phyloP scores from a whole-genome alignment of 2,888 invertebrate genomes.

The Mesopsocus fuscifrons region DNA sequence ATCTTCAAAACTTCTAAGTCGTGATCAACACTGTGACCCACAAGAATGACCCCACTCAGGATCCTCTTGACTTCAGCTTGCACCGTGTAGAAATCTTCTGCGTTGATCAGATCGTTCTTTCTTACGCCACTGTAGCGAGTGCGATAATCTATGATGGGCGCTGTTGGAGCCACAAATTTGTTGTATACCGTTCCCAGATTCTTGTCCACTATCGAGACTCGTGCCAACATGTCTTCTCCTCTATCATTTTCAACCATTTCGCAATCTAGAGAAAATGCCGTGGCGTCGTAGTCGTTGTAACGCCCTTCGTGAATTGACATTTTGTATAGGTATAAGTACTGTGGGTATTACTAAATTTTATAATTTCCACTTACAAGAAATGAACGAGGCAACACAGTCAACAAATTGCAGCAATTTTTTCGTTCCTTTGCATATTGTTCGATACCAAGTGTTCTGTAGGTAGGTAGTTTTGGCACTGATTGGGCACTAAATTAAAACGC shows the following conservation, averaged over 20 bases:
- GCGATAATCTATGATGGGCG: constrained; percentile 57
- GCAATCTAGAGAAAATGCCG: constrained; percentile 70
- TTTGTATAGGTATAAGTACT: too few species aligned
- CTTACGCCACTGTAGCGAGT: constrained; percentile 73
- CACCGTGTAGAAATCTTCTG: constrained; percentile 36
- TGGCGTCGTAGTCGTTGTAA: too few species aligned
- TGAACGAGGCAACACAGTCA: too few species aligned
- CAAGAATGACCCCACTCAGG: constrained; percentile 48
- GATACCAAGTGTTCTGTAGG: too few species aligned
- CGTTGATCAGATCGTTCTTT: constrained; percentile 47
- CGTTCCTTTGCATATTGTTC: too few species aligned
- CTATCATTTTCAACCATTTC: constrained; percentile 78
- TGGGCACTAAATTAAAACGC: too few species aligned
- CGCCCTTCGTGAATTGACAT: too few species aligned
- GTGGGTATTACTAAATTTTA: too few species aligned
- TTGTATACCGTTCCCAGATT: constrained; percentile 68
- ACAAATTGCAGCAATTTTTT: too few species aligned
- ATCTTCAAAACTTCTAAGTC: constrained; percentile 69
- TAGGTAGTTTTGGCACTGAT: too few species aligned
- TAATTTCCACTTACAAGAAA: too few species aligned
- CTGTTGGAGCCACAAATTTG: constrained; percentile 60
- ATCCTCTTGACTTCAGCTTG: too few species aligned
- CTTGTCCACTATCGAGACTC: constrained; percentile 76
- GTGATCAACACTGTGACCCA: constrained; percentile 72
- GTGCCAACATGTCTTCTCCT: constrained; percentile 57